A percentile compares a stretch with the other conserved stretches of the same genome.
These are phyloP conservation scores for Dolichallabes microphthalmus DNA, from an alignment of 2,113 vertebrate species.

Conservation along the genomic window DNA sequence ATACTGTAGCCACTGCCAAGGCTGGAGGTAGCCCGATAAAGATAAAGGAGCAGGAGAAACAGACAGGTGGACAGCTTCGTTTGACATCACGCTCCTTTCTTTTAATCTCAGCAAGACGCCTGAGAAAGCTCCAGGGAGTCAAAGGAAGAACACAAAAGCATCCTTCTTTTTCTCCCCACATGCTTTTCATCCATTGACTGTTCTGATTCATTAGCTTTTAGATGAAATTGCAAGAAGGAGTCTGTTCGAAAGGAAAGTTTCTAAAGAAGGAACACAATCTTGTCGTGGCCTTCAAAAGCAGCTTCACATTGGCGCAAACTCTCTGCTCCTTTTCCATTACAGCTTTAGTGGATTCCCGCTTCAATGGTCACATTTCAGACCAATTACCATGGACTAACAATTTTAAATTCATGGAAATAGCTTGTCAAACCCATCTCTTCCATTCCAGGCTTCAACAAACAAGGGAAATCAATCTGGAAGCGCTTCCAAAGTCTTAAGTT, in stretches of 20 bases:
- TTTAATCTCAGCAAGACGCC: conserved; percentile 72
- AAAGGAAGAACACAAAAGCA: conserved; percentile 52
- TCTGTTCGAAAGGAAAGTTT: neutral
- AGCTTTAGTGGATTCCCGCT: neutral
- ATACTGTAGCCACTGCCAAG: conserved; percentile 53
- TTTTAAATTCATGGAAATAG: neutral
- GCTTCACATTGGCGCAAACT: neutral
- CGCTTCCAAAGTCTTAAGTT: neutral
- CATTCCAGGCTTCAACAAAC: neutral
- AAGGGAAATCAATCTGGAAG: neutral
- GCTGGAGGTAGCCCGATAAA: conserved; percentile 54
- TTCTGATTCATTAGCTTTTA: conserved; percentile 64
- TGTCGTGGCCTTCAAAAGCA: neutral
- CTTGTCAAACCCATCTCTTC: neutral
- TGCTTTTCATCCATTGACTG: conserved; percentile 51
- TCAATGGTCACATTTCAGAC: neutral
- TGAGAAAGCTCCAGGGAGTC: conserved; percentile 63
- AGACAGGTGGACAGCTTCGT: conserved; percentile 69
- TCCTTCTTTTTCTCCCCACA: conserved; percentile 48
- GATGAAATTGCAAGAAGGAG: neutral
- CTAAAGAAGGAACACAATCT: neutral
- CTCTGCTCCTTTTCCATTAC: neutral
- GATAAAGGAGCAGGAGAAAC: conserved; percentile 63
- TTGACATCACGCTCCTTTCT: conserved; percentile 66
- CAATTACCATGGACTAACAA: neutral